Evolutionary conservation across 2,888 invertebrate genomes (phyloP).

Genomic region (Stramonita haemastoma): DNA sequence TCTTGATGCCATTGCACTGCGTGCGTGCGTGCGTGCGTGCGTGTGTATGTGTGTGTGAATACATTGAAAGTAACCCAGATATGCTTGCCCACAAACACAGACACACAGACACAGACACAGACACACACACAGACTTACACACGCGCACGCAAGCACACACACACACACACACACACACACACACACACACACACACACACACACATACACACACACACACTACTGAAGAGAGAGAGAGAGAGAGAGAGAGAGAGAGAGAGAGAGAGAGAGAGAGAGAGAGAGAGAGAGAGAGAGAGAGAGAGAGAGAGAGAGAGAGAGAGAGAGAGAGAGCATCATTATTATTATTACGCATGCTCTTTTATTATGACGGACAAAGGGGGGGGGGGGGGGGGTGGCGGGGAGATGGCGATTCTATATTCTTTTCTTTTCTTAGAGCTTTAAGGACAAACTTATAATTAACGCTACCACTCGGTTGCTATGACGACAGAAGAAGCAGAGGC

Average conservation of each 20-base stretch:
- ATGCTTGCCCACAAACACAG: not conserved
- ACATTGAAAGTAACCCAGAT: not conserved
- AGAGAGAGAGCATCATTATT: not conserved
- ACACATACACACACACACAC: slow-evolving; percentile 1
- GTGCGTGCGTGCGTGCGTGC: not conserved
- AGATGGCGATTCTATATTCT: too few relatives aligned
- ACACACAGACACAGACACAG: not conserved
- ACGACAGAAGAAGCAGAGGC: too few relatives aligned
- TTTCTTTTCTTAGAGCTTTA: too few relatives aligned
- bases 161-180: not conserved
- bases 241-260: not conserved
- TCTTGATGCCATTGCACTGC: not conserved
- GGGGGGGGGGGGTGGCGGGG: too few relatives aligned
- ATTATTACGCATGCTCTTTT: too few relatives aligned
- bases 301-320: not conserved
- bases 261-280: not conserved
- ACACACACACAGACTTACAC: not conserved
- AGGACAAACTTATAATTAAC: too few relatives aligned
- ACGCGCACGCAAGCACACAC: not conserved
- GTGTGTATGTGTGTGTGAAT: not conserved
- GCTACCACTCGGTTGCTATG: too few relatives aligned
- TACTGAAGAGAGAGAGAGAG: not conserved
- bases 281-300: not conserved
- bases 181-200: not conserved
- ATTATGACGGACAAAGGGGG: too few relatives aligned